Percentiles rank a stretch among this genome's conserved stretches.
Evolutionary conservation across 2,888 invertebrate species (phyloP).

Genomic region (Hypercompe scribonia): DNA sequence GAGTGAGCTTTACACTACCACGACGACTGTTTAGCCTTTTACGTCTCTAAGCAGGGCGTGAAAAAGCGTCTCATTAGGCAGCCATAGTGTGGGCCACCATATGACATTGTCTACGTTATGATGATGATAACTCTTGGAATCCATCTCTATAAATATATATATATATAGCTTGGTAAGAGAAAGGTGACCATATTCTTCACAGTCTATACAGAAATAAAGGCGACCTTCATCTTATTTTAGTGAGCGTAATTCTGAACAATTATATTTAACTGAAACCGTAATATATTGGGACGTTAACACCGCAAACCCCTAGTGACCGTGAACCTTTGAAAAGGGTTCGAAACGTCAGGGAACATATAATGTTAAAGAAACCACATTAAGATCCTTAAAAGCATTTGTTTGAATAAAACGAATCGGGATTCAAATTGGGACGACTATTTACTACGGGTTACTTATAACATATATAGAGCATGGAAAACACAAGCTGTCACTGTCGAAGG

Average conservation of each 20-base stretch:
- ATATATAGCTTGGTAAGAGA: not conserved
- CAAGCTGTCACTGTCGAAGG: no score
- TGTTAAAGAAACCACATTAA: conserved; percentile 18
- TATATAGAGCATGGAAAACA: no score
- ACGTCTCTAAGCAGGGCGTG: no score
- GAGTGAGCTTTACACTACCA: no score
- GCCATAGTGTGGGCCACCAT: no score
- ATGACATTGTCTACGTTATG: no score
- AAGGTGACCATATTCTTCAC: not conserved
- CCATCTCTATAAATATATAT: no score
- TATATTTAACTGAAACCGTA: conserved; percentile 17
- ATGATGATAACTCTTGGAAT: no score
- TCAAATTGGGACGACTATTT: not conserved
- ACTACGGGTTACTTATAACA: not conserved
- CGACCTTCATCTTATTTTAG: conserved; percentile 10
- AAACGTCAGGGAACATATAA: conserved; percentile 17
- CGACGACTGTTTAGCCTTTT: no score
- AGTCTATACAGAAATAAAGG: conserved; percentile 7
- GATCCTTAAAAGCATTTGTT: conserved; percentile 13
- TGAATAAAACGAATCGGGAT: conserved; percentile 13
- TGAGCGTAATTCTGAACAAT: conserved; percentile 12
- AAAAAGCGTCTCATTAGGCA: no score
- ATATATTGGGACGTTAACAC: conserved; percentile 18
- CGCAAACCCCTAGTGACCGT: conserved; percentile 16
- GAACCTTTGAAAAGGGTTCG: conserved; percentile 20